Evolutionary conservation across 1,140 invertebrate genomes (phyloP).

Genomic region (Fopius arisanus): DNA sequence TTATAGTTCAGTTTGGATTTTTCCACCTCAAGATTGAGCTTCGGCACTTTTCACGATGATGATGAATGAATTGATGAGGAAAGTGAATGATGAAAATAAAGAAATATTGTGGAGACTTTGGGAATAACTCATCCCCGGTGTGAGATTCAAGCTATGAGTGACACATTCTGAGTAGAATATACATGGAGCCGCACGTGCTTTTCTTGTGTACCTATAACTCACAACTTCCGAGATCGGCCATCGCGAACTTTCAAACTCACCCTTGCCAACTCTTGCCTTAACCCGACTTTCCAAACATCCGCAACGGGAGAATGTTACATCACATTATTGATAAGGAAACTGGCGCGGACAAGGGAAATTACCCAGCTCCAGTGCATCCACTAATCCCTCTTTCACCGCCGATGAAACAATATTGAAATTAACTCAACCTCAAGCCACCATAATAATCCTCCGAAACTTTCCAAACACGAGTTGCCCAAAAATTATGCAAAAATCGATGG

Average conservation of each 20-base stretch:
- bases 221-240: not conserved
- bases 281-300: not conserved
- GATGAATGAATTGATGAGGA: too few species aligned
- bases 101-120: too few species aligned
- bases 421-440: not conserved
- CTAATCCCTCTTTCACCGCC: slow-evolving; percentile 4
- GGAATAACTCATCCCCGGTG: too few species aligned
- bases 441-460: not conserved
- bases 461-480: not conserved
- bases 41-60: too few species aligned
- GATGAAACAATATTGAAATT: not conserved
- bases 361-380: not conserved
- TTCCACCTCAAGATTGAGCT: too few species aligned
- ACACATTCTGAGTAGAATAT: not conserved
- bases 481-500: not conserved
- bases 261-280: not conserved
- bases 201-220: not conserved
- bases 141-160: not conserved
- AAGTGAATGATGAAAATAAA: too few species aligned
- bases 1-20: too few species aligned
- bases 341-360: slow-evolving; percentile 5
- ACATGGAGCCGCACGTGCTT: not conserved
- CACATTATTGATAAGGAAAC: slow-evolving; percentile 15
- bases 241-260: not conserved
- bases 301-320: not conserved